Evolutionary conservation across 2,797 vertebrate species (phyloP).

Genomic region (Gobionotothen gibberifrons): DNA sequence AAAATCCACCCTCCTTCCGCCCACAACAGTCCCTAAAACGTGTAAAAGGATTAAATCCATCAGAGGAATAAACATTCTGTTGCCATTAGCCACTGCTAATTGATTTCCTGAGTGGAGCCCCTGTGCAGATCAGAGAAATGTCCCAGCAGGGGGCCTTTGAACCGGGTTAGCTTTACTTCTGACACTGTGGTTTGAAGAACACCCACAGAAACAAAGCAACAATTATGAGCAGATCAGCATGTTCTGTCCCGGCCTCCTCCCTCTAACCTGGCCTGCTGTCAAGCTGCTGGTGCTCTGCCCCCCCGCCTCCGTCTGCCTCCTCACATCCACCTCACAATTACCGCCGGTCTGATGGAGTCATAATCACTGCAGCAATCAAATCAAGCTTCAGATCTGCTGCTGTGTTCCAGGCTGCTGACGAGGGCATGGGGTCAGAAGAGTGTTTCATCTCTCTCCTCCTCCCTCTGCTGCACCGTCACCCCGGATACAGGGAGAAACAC

Average conservation of each 20-base stretch:
- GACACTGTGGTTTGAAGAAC: conserved; percentile 26
- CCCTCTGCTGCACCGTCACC: not conserved
- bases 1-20: not conserved
- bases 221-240: conserved; percentile 51
- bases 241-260: conserved; percentile 52
- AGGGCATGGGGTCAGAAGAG: not conserved
- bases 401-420: conserved; percentile 13
- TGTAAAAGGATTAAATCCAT: conserved; percentile 62
- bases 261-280: conserved; percentile 51
- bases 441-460: not conserved
- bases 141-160: conserved; percentile 16
- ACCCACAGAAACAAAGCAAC: conserved; percentile 62
- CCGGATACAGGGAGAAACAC: not conserved
- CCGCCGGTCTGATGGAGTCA: conserved; percentile 55
- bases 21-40: conserved; percentile 25
- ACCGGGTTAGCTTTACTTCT: conserved; percentile 14
- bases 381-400: conserved; percentile 28
- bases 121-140: conserved; percentile 12
- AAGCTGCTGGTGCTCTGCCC: conserved; percentile 34
- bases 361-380: conserved; percentile 43
- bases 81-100: conserved; percentile 53
- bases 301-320: conserved; percentile 65
- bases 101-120: conserved; percentile 38
- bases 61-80: conserved; percentile 22
- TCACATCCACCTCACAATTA: conserved; percentile 77